Evolutionary conservation across 2,888 invertebrate species (phyloP), one percentile per base, ranked within the genome.

Genomic region (Germaria angustata): DNA sequence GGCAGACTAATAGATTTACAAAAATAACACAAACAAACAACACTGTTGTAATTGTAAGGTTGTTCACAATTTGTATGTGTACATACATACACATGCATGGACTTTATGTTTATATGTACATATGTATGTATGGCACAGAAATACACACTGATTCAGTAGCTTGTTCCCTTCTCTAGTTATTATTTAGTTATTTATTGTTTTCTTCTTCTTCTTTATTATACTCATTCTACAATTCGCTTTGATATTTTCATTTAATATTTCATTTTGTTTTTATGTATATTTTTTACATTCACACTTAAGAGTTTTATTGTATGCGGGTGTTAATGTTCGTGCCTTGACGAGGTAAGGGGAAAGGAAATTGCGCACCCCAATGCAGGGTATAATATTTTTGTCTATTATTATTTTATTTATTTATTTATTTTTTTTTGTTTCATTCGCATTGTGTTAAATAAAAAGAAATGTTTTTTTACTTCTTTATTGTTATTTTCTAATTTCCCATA

Each of bases 1-100:
- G 63, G 57, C 68, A 75, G 81, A 78, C 81, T 73, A 73, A 78
- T 17, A 55, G 65, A 63, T 73, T n/a, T n/a, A n/a, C n/a, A 73
- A 68, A 66, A 57, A 61, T 28, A 57, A 61, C 53, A 59, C 41
- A 63, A n/a, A n/a, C n/a, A n/a, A n/a, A n/a, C n/a, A n/a, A 36
- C 66, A 44, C 24, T 46, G 6, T 20, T 34, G 44, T 44, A 46
- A n/a, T 51, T 41, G 17, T 24, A 6, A 55, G 11, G n/a, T 55
- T 72, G 66, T 24, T 44, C 51, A 59, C 9, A 66, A 55, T 41
- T 28, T 34, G 7, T 36, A 34, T 13, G 7, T 34, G 5, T 9
- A 17, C 11, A 28, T 51, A n/a, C n/a, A 28, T 22, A 17, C 11
- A 24, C 13, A 24, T 51, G 3, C 9, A 22, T 55, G 17, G 0